These are phyloP conservation scores for Bombus confusus DNA, from an alignment of 1,140 invertebrate genomes.

Conservation along the genomic window DNA sequence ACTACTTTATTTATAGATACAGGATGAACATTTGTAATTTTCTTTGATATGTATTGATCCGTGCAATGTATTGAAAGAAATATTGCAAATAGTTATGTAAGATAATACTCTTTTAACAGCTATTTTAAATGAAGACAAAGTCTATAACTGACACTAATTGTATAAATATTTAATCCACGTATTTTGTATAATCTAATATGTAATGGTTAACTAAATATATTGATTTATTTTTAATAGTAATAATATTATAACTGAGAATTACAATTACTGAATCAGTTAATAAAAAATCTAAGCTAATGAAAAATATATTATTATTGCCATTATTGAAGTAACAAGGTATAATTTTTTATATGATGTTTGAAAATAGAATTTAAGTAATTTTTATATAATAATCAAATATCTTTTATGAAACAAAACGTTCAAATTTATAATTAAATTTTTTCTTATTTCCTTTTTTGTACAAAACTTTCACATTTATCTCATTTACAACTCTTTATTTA, in stretches of 20 bases:
- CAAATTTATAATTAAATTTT: background rate
- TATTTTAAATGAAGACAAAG: background rate
- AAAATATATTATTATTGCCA: background rate
- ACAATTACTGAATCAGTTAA: background rate
- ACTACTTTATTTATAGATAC: background rate
- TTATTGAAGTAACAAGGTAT: background rate
- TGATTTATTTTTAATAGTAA: background rate
- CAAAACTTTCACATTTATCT: background rate
- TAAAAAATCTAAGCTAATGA: background rate
- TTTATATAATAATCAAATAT: background rate
- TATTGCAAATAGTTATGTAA: background rate
- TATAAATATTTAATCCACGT: background rate
- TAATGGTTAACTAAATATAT: background rate
- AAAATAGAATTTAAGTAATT: background rate
- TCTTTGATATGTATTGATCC: background rate
- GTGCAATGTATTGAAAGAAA: background rate
- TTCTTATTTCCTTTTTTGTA: background rate
- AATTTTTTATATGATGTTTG: background rate
- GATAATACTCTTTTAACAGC: background rate
- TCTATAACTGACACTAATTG: background rate
- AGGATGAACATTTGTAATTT: background rate
- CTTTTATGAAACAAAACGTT: background rate
- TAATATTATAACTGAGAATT: background rate
- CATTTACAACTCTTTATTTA: background rate
- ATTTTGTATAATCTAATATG: background rate